Evolutionary conservation across 2,797 vertebrate species (phyloP), one percentile per base, ranked within the genome.

Genomic region (Eospalax fontanierii): DNA sequence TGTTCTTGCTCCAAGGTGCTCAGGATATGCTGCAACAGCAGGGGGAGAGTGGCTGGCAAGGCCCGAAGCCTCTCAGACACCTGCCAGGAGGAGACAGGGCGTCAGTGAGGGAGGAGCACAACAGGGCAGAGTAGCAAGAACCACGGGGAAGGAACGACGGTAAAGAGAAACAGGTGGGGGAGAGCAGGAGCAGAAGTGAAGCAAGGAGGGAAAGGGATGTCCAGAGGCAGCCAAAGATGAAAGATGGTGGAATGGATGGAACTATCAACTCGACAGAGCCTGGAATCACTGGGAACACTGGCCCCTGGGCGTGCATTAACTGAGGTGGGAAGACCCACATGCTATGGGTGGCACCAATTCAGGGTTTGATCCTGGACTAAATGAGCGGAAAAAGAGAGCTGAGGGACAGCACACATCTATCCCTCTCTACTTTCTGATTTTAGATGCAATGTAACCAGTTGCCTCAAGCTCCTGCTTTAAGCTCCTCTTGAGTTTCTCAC

Each of bases 11-110:
- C 99, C 96, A 99, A 97, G 91, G 98, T 98, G 68, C 98, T 97
- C 97, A 99, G 98, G 82, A 98, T 96, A 91, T 98, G 96, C 94
- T 98, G 98, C n/a, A 99, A 98, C 96, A 99, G 89, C 93, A 98
- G 97, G 18, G 98, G 97, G 79, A 99, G 96, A 1, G 99, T 98
- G 90, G 97, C 97, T 0, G 99, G 99, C 94, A 99, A 96, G 18
- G 74, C 93, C 94, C 98, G 98, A 46, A 98, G 97, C 57, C 94
- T 95, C 75, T 98, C 98, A 1, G 98, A 98, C 43, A 98, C 97
- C 98, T 98, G 73, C 71, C 6, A 22, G 24, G 46, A 19, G 1
- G 5, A 54, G 70, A 40, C 1, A 1, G 15, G 59, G 26, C 57
- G 4, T 35, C 59, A 26, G 26, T 0, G 3, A 2, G 11, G 19